Base-by-base conservation (phyloP, 1,140 invertebrate genomes). In the Tetraneura akinire region DNA sequence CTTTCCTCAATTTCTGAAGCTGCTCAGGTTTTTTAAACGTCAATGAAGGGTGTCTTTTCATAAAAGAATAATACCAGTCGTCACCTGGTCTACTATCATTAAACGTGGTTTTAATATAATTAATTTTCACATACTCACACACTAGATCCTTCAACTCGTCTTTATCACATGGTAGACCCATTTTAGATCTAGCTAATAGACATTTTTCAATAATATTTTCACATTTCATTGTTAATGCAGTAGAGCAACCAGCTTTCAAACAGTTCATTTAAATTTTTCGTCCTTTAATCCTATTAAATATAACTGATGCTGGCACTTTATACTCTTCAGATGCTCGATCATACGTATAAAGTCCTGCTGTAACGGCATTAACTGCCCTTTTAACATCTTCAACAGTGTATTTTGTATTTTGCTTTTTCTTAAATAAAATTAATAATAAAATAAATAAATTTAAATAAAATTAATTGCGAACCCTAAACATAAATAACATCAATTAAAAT, bases 11-110 rank as follows among this genome's bases (percentile, higher is more conserved):
- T 18, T 64, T 64, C 16, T 64, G 60, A 5, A 64, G 18, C 37
- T 64, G 60, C 18, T 64, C 60, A 16, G 60, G 60, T 37, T 64
- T 64, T 32, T 64, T n/a, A 32, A 64, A 64, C 32, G 4, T 32
- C 14, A 64, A 18, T 4, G 3, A 14, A 6, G 26, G 26, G 60
- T 64, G 60, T 16, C 60, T 10, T n/a, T 64, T 64, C 60, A 64
- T 64, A 64, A 64, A 64, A 6, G 4, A 32, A 37, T 64, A 64
- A 14, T 32, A 64, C 57, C 57, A 62, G 14, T 62, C 57, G 6
- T 32, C 23, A 13, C 26, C 57, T 9, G 57, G 29, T 26, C 9
- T 62, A 16, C 32, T 62, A 14, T 62, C 14, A 14, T 29, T 29
- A 62, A 62, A 62, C 10, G 57, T 23, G 3, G 57, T 62, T 5